A percentile compares a stretch with the other conserved stretches of the same genome.
These are phyloP conservation scores for Agrochola circellaris DNA, from an alignment of 2,888 invertebrate species.

Conservation along the genomic window DNA sequence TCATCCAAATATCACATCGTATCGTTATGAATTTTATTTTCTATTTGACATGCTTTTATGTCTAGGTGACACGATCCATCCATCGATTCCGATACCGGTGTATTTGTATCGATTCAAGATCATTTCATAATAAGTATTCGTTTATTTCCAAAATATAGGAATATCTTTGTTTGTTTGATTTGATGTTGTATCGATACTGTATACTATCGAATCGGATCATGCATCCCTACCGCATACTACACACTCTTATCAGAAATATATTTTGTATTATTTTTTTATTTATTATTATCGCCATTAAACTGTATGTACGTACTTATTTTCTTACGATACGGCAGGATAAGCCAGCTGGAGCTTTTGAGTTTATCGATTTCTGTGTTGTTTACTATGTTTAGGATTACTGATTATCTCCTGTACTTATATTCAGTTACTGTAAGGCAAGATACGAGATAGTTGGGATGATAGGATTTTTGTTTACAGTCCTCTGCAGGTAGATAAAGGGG, in stretches of 20 bases:
- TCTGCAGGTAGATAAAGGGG: conserved; percentile 11
- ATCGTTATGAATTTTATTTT: neutral
- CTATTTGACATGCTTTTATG: neutral
- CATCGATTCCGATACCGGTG: neutral
- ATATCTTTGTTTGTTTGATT: neutral
- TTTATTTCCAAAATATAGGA: neutral
- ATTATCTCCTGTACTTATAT: conserved; percentile 41
- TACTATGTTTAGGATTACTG: conserved; percentile 46
- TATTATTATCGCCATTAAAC: conserved; percentile 38
- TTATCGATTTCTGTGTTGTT: conserved; percentile 35
- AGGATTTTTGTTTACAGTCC: conserved; percentile 36
- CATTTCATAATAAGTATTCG: neutral
- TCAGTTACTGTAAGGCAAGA: conserved; percentile 39
- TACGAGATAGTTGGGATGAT: conserved; percentile 28
- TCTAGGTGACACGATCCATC: neutral
- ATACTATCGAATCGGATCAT: neutral
- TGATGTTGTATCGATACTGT: neutral
- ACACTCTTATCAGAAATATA: conserved; percentile 34
- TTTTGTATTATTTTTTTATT: conserved; percentile 55
- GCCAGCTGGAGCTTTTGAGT: conserved; percentile 26
- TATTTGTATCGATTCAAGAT: neutral
- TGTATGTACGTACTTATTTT: conserved; percentile 25
- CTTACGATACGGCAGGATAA: conserved; percentile 28
- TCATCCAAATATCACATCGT: neutral
- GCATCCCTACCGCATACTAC: conserved; percentile 21